A percentile compares a stretch with the other conserved stretches of the same genome.
These are phyloP conservation scores for Ditula angustiorana DNA, from an alignment of 2,888 invertebrate species.

Conservation along the genomic window DNA sequence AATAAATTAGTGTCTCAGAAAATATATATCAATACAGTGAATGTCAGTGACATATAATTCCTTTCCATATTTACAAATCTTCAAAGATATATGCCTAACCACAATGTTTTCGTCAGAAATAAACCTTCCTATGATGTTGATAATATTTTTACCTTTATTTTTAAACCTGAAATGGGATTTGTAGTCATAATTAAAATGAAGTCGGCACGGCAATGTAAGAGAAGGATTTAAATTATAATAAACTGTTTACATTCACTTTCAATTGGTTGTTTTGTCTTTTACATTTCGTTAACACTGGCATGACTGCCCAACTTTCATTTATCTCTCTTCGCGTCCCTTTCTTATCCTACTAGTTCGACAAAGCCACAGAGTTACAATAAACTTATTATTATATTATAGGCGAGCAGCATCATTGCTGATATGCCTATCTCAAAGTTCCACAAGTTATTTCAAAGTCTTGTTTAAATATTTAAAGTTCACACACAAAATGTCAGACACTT, in stretches of 20 bases:
- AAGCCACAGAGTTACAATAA: too few relatives aligned
- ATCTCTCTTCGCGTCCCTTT: too few relatives aligned
- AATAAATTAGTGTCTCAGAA: background rate
- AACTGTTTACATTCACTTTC: constrained; percentile 23
- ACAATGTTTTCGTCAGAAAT: too few relatives aligned
- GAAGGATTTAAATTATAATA: constrained; percentile 12
- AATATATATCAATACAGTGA: background rate
- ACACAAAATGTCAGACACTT: too few relatives aligned
- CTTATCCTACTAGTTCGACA: too few relatives aligned
- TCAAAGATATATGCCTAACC: background rate
- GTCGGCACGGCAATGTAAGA: background rate
- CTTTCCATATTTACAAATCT: background rate
- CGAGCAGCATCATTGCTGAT: too few relatives aligned
- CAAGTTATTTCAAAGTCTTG: too few relatives aligned
- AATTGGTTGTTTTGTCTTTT: background rate
- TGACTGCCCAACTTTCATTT: too few relatives aligned
- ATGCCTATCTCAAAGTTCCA: too few relatives aligned
- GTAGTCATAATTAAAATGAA: background rate
- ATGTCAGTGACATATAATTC: constrained; percentile 25
- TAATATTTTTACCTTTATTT: constrained; percentile 3
- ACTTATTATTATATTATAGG: too few relatives aligned
- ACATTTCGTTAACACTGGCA: background rate
- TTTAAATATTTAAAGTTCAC: too few relatives aligned
- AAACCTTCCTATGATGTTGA: background rate
- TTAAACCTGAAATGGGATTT: background rate